Evolutionary conservation across 30 jellyfish, hydroid and myxozoan species (phyloP), one percentile per base, ranked within the genome.

Genomic region (Aurelia coerulea): DNA sequence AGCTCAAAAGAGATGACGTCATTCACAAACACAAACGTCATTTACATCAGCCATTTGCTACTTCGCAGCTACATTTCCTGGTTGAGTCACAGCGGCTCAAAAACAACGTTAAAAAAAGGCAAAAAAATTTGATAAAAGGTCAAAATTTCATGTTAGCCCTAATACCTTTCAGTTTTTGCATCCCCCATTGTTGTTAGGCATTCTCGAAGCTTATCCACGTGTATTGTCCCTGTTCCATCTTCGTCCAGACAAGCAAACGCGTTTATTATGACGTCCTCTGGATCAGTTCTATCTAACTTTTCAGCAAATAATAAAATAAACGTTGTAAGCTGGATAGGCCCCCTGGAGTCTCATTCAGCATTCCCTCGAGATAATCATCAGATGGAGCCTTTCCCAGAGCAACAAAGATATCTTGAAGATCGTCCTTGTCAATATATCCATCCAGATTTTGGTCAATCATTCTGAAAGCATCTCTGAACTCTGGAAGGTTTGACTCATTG

Each of bases 321-420:
- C 98, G 88, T 96, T 2, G 97, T 88, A 81, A 96, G 91, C 75
- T 91, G 88, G n/a, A 96, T 96, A 2, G 98, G 98, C 29, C 29
- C 10, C 98, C 98, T 17, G 99, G 99, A 49, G 97, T 98, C 80
- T 96, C 99, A 68, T 96, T 96, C 98, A 96, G 81, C 98, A 96
- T 96, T 29, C 79, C 92, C 16, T 96, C 99, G 17, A 96, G 92
- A 67, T 91, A 88, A 29, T 76, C 92, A 78, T 96, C 99, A 4
- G 95, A 50, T 18, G 99, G 96, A 35, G 91, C 99, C 69, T 88
- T 91, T 3, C 99, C 99, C 17, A 96, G 93, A 56, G 98, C 86
- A 37, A 97, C 98, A 34, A 90, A 81, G 97, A 91, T 91, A 69
- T 96, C 99, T 33, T 87, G 97, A 29, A 96, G 97, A 89, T 96